Conservation (phyloP, 1,140 invertebrate genomes). For the Drosophila kohkoa region DNA sequence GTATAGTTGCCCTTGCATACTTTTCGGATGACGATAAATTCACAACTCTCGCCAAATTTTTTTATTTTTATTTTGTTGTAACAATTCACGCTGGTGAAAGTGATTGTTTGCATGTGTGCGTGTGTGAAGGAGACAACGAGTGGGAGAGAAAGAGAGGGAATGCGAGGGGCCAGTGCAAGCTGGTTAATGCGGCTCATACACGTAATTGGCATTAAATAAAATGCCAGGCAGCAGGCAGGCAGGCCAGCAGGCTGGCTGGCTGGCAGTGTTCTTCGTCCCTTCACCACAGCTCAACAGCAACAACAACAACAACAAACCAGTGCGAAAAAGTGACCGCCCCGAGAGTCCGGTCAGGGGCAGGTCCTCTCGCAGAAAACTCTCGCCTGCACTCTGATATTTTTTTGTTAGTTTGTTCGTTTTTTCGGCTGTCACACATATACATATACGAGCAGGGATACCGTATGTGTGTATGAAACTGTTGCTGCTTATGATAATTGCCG, state of each 20-base stretch:
- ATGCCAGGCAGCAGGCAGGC: conserved; percentile 47
- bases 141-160: not conserved
- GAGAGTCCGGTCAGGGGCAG: conserved; percentile 48
- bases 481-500: conserved; percentile 82
- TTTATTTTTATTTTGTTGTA: conserved; percentile 22
- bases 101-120: conserved; percentile 43
- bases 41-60: conserved; percentile 22
- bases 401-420: conserved; percentile 77
- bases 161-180: conserved; percentile 24
- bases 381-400: conserved; percentile 45
- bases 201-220: conserved; percentile 83
- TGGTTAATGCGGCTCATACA: conserved; percentile 81
- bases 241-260: not conserved
- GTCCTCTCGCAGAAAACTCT: conserved; percentile 15
- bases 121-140: not conserved
- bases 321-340: conserved; percentile 59
- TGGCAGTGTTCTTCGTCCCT: not conserved
- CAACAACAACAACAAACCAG: not conserved
- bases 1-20: conserved; percentile 55
- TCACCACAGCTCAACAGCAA: conserved; percentile 1
- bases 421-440: conserved; percentile 60
- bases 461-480: conserved; percentile 53
- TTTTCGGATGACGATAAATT: conserved; percentile 54
- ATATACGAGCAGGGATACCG: not conserved
- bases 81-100: conserved; percentile 61